Evolutionary conservation across 2,113 vertebrate genomes (phyloP).

Genomic region (Alligator mississippiensis): DNA sequence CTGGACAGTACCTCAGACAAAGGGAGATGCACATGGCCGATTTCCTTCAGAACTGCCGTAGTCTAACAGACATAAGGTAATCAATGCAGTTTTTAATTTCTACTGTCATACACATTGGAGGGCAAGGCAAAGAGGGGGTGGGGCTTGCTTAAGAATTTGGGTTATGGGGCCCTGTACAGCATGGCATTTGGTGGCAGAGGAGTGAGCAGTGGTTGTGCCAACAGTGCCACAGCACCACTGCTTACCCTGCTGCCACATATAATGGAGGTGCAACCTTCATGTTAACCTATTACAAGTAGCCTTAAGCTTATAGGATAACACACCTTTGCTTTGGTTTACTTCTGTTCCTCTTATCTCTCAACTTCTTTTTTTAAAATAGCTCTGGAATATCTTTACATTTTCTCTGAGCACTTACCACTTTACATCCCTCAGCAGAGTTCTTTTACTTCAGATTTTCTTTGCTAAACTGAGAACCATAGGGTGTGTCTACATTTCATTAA

Average conservation of each 20-base stretch:
- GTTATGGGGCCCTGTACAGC: no score
- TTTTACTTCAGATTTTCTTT: not conserved
- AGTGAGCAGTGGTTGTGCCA: no score
- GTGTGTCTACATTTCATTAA: no score
- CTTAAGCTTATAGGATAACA: not conserved
- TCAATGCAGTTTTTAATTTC: not conserved
- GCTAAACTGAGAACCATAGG: no score
- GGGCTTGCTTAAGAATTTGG: no score
- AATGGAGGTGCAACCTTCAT: not conserved
- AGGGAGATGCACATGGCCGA: not conserved
- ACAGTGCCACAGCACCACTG: no score
- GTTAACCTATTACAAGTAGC: not conserved
- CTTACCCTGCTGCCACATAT: not conserved
- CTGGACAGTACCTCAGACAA: not conserved
- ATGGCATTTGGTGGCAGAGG: no score
- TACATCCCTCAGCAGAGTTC: not conserved
- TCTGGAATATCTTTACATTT: not conserved
- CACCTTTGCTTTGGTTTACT: conserved; percentile 5
- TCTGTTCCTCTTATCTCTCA: not conserved
- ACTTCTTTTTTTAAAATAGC: not conserved
- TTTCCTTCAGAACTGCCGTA: fast-evolving
- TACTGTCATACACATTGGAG: not conserved
- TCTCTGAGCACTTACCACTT: conserved; percentile 13
- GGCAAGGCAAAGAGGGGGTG: no score
- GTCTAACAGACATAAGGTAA: not conserved